Percentiles rank a stretch among this genome's conserved stretches.
These are phyloP conservation scores for Ramphastos sulfuratus DNA, from an alignment of 2,113 vertebrate genomes.

Conservation along the genomic window DNA sequence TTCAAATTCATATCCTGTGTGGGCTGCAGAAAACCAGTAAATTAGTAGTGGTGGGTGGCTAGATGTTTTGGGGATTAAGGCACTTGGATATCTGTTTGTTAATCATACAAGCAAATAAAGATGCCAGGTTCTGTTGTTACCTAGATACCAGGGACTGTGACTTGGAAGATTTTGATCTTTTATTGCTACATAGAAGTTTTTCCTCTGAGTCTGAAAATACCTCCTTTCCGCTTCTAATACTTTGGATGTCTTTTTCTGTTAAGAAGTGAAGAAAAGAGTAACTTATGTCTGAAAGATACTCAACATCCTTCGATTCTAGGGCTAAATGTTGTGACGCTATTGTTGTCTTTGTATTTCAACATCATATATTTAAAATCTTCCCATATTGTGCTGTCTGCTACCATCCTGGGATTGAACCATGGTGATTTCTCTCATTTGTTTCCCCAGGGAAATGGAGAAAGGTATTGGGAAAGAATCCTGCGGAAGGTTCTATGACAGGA, in stretches of 20 bases:
- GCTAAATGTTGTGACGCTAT: constrained; percentile 54
- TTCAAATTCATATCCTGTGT: not conserved
- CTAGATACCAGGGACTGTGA: not conserved
- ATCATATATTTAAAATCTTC: constrained; percentile 48
- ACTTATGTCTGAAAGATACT: constrained; percentile 37
- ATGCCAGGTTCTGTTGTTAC: constrained; percentile 32
- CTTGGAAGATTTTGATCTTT: constrained; percentile 39
- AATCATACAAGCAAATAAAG: constrained; percentile 35
- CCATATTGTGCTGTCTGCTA: not conserved
- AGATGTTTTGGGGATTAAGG: not conserved
- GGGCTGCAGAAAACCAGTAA: not conserved
- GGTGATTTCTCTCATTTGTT: not conserved
- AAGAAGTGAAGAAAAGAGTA: not conserved
- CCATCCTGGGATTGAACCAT: not conserved
- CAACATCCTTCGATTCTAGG: constrained; percentile 24
- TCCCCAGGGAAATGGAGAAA: not conserved
- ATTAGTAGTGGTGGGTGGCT: not conserved
- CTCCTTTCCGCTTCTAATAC: not conserved
- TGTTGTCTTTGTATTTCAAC: constrained; percentile 51
- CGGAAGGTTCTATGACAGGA: not conserved
- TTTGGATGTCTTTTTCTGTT: not conserved
- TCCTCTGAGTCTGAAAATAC: constrained; percentile 4
- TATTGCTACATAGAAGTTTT: not conserved
- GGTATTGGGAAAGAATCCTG: not conserved
- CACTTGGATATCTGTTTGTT: not conserved